Evolutionary conservation across 2,113 vertebrate genomes (phyloP).

Genomic region (Callaeas wilsoni): DNA sequence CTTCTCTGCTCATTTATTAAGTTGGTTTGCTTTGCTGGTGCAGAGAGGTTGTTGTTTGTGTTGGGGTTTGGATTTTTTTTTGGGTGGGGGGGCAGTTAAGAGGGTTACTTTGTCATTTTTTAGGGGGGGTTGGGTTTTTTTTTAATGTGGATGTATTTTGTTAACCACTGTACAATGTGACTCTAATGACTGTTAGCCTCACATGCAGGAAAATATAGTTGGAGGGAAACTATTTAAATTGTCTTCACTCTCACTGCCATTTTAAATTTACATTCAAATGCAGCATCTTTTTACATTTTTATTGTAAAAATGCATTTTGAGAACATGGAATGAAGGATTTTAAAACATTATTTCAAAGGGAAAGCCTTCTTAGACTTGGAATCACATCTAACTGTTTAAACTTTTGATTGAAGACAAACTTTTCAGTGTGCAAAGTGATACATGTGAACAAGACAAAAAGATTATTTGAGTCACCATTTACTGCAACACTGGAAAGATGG

Average conservation of each 20-base stretch:
- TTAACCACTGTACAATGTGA: not conserved
- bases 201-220: not conserved
- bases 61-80: not conserved
- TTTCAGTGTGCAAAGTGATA: not conserved
- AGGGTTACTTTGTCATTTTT: not conserved
- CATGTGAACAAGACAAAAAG: not conserved
- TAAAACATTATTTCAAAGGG: not conserved
- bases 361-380: not conserved
- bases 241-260: not conserved
- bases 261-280: not conserved
- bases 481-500: not conserved
- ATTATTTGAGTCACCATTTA: not conserved
- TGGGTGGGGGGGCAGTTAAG: fast-evolving
- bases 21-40: not conserved
- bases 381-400: not conserved
- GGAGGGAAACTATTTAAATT: not conserved
- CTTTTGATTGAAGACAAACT: not conserved
- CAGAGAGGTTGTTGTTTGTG: not conserved
- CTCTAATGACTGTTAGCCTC: not conserved
- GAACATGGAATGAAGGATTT: not conserved
- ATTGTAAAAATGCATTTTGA: not conserved
- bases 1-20: not conserved
- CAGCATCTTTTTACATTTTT: not conserved
- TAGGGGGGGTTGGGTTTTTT: fast-evolving
- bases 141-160: not conserved